A percentile compares a stretch with the other conserved stretches of the same genome.
These are phyloP conservation scores for Trachurus trachurus DNA, from an alignment of 2,797 vertebrate species.

Conservation along the genomic window DNA sequence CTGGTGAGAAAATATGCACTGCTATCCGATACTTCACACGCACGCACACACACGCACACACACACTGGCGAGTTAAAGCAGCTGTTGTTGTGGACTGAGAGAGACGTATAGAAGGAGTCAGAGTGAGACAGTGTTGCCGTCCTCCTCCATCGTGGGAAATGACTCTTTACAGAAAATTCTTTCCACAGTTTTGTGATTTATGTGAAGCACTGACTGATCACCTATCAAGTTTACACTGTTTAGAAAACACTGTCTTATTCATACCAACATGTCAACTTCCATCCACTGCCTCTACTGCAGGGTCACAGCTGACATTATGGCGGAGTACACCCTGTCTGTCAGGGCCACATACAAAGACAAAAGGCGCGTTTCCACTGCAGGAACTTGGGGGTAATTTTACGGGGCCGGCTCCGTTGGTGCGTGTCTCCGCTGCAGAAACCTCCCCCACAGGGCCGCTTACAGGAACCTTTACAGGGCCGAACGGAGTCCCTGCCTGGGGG, in stretches of 20 bases:
- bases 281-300: too few species aligned
- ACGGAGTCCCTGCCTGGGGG: too few species aligned
- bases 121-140: constrained; percentile 8
- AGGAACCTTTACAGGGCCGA: too few species aligned
- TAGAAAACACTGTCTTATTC: not conserved
- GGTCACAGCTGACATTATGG: too few species aligned
- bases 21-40: constrained; percentile 34
- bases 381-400: too few species aligned
- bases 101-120: constrained; percentile 10
- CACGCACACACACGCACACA: constrained; percentile 19
- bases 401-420: too few species aligned
- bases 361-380: too few species aligned
- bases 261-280: too few species aligned
- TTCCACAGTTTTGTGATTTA: constrained; percentile 12
- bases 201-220: not conserved
- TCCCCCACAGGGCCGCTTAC: too few species aligned
- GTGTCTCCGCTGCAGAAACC: too few species aligned
- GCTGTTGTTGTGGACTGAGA: constrained; percentile 46
- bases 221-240: not conserved
- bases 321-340: too few species aligned
- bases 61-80: constrained; percentile 46
- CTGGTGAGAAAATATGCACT: constrained; percentile 67
- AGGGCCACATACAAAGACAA: too few species aligned
- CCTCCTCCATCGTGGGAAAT: constrained; percentile 36
- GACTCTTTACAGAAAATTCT: constrained; percentile 13